Conservation (phyloP, 2,797 vertebrate species). For the Hemibagrus guttatus region DNA sequence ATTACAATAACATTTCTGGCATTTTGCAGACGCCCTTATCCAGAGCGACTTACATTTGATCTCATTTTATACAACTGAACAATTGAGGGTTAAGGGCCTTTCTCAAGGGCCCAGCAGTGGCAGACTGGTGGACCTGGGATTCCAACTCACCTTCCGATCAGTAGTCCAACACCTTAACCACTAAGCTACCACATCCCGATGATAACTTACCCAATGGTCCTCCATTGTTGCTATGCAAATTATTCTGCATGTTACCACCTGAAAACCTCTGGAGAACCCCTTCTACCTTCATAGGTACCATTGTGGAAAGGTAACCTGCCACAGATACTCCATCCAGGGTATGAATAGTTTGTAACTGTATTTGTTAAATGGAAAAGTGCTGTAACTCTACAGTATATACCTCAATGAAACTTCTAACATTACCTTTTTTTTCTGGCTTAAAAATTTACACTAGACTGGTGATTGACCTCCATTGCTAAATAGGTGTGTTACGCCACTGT, state of each 20-base stretch:
- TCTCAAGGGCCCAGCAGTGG: no score
- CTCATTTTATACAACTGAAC: no score
- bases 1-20: no score
- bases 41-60: no score
- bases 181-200: no score
- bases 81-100: no score
- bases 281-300: not conserved
- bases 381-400: not conserved
- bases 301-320: not conserved
- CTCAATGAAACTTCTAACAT: not conserved
- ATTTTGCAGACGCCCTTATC: no score
- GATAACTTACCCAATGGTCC: not conserved
- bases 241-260: not conserved
- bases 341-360: not conserved
- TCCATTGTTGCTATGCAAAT: not conserved
- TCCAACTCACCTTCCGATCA: no score
- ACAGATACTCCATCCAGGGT: not conserved
- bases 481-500: not conserved
- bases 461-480: conserved; percentile 12
- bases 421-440: not conserved
- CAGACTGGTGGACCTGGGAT: not conserved
- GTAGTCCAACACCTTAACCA: no score
- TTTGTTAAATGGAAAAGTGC: not conserved
- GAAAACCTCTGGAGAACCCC: not conserved
- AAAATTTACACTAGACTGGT: not conserved